These are phyloP conservation scores for Melanocharis versteri DNA, from an alignment of 2,113 vertebrate genomes.

Conservation along the genomic window DNA sequence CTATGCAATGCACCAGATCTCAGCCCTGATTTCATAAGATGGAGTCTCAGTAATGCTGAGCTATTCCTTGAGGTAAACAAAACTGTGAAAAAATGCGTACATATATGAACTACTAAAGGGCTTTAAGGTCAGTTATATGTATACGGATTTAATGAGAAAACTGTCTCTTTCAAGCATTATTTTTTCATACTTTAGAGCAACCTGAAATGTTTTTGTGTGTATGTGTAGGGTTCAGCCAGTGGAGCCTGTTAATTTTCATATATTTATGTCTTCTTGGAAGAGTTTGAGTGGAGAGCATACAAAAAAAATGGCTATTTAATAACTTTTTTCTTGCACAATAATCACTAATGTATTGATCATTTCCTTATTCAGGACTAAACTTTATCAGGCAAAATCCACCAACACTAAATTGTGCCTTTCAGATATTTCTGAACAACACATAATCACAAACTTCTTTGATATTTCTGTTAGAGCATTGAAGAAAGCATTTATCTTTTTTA, in stretches of 20 bases:
- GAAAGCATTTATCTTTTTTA: neutral
- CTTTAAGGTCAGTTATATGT: neutral
- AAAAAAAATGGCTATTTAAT: neutral
- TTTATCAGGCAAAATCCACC: neutral
- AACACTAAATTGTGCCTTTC: neutral
- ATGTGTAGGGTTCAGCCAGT: neutral
- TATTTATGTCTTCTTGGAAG: neutral
- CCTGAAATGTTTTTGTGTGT: accelerated
- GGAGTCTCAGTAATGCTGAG: neutral
- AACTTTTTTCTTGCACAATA: neutral
- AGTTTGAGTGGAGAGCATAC: neutral
- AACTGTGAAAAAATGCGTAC: neutral
- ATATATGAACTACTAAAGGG: neutral
- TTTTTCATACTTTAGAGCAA: neutral
- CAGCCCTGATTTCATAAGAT: neutral
- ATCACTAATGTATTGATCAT: neutral
- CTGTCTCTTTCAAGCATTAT: neutral
- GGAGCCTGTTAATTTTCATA: neutral
- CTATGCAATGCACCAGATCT: neutral
- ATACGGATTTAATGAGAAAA: neutral
- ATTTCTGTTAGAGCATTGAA: neutral
- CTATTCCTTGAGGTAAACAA: neutral
- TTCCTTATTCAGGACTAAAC: neutral
- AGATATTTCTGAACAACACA: neutral
- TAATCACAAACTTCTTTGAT: neutral